Evolutionary conservation across 2,113 vertebrate species (phyloP).

Genomic region (rat (Rattus norvegicus)): GRCr8 NC_086019.1:183984501-183985000

Average conservation of each 20-base stretch:
- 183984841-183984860: not conserved
- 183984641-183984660: conserved; percentile 38
- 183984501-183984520: not conserved
- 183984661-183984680: not conserved
- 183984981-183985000: conserved; percentile 65
- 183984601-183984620: not conserved
- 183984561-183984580: conserved; percentile 3
- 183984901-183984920: conserved; percentile 20
- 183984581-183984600: conserved; percentile 23
- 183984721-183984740: not conserved
- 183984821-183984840: not conserved
- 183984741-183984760: not conserved
- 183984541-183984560: not conserved
- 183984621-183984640: not conserved
- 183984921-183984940: conserved; percentile 58
- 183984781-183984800: not conserved
- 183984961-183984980: conserved; percentile 56
- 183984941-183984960: conserved; percentile 35
- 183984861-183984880: conserved; percentile 48
- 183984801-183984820: not conserved
- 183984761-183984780: not conserved
- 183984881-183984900: conserved; percentile 60
- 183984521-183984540: not conserved
- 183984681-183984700: not conserved
- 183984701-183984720: not conserved